Base-by-base conservation (phyloP, 2,888 invertebrate genomes). In the Gastracanthus pulcherrimus region DNA sequence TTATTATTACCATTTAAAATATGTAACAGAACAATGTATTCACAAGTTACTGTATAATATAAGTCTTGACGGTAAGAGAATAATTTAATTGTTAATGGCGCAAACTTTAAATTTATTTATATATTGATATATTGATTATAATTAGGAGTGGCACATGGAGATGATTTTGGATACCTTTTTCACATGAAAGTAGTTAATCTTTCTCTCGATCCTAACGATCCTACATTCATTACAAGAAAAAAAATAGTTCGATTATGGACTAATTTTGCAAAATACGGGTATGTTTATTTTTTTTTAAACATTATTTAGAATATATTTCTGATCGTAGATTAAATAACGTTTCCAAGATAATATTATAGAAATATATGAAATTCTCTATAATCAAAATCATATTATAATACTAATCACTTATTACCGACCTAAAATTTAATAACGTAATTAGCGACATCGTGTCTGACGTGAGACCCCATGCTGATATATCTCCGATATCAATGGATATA, bases 101-200 rank as follows among this genome's bases (percentile, higher is more conserved):
- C n/a, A n/a, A n/a, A 48, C 19, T 19, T 48, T 0, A 19, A 69
- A 45, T n/a, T 48, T 9, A 38, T 55, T 29, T 31, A 31, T 55
- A 4, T 13, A n/a, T 36, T 51, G n/a, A 11, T n/a, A 31, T 26
- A 48, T 67, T 19, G 1, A 29, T 62, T 38, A n/a, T 11, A n/a
- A 19, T 34, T 13, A 78, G 95, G 94, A 2, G 93, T 93, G 0
- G 93, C 93, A 13, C 95, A 95, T 86, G 93, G 92, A 0, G 95
- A 95, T 84, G 95, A 95, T 0, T 89, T 94, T 0, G 93, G 93
- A 13, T 94, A 94, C 84, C 75, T 94, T 2, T 92, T 94, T 26
- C 93, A 93, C 84, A 92, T 55, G 88, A 45, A 76, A 23, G 11
- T 2, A 0, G 58, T 85, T 26, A 60, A 77, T 95, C 41, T 74